Percentiles rank a stretch among this genome's conserved stretches.
These are phyloP conservation scores for Periplaneta americana DNA, from an alignment of 1,140 invertebrate species.

Conservation along the genomic window DNA sequence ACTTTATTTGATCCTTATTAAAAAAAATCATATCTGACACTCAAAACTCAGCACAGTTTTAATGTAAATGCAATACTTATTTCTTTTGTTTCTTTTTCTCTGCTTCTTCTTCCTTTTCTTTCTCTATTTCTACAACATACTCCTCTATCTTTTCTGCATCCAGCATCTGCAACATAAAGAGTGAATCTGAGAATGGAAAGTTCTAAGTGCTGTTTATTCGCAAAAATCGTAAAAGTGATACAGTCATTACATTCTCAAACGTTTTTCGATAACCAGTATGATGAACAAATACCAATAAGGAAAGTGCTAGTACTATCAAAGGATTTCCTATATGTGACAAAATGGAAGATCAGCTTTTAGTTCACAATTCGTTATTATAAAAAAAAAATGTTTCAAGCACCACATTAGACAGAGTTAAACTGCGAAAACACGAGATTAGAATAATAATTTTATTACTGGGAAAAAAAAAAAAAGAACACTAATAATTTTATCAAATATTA, in stretches of 20 bases:
- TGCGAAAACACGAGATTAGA: no score
- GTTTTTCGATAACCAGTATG: no score
- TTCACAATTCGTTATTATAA: no score
- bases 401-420: no score
- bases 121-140: conserved; percentile 92
- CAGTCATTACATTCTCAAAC: no score
- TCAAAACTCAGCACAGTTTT: not conserved
- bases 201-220: not conserved
- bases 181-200: not conserved
- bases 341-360: no score
- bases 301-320: no score
- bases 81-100: conserved; percentile 97
- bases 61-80: conserved; percentile 21
- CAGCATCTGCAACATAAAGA: conserved; percentile 60
- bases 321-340: no score
- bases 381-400: no score
- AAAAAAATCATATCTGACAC: not conserved
- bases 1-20: not conserved
- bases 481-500: no score
- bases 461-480: no score
- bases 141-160: conserved; percentile 85
- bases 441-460: no score
- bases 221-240: not conserved
- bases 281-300: not conserved
- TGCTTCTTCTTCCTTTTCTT: conserved; percentile 96